Base-by-base conservation (phyloP, 30 jellyfish, hydroid and myxozoan genomes). In the Turritopsis dohrnii region DNA sequence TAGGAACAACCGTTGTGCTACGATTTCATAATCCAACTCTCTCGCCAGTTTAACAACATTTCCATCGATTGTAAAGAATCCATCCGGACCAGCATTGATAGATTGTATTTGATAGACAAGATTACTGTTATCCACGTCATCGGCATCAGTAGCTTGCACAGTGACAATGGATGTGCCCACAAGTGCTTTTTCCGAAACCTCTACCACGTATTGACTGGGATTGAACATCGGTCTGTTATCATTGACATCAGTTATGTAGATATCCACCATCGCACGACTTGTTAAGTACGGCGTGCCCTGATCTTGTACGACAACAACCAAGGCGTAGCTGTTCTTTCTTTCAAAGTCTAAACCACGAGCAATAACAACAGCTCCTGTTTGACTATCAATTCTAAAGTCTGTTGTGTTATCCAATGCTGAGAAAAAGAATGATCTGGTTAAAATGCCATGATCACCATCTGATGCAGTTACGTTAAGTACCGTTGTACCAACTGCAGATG, bases 221-320 rank as follows among this genome's bases (percentile, higher is more conserved):
- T 83, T 66, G 84, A 94, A 94, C 18, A n/a, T 19, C 19, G 99
- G 99, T n/a, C 79, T 81, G 69, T 94, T 89, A 72, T 94, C 99
- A 74, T 94, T 94, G 54, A 86, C 93, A 80, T 94, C 99, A 3
- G 96, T 71, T 21, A 89, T 80, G 52, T 24, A 75, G 60, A 94
- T 80, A 66, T 29, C 65, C 20, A 94, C 94, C 54, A 18, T 77
- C 20, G 96, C 85, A 0, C 84, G 60, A 0, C 90, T 71, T 16
- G 87, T 22, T 29, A 94, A 60, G 1, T 81, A 25, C 1, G 96
- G 96, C 17, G 82, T 71, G 4, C 97, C 97, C 0, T 71, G 25
- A 66, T 94, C 99, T 24, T 26, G 80, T 21, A 82, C 95, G 73
- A 24, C 71, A 29, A 79, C 93, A 60, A 79, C 91, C 25, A 86